Conservation (phyloP, 1,140 invertebrate genomes). For the Leptopilina clavipes region DNA sequence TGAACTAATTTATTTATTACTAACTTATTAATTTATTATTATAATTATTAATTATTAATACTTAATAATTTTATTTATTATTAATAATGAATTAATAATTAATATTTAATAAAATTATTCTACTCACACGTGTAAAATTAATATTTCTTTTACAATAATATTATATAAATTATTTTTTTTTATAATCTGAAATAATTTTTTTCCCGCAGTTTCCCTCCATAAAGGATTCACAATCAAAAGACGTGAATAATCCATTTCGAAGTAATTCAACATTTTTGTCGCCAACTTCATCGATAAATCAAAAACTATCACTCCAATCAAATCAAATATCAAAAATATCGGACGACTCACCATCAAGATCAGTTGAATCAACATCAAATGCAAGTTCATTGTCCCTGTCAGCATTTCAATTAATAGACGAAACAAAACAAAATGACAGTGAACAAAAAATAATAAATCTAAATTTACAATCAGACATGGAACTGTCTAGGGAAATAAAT, state of each 20-base stretch:
- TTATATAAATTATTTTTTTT: too few relatives aligned
- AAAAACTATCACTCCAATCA: not conserved
- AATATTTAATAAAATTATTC: too few relatives aligned
- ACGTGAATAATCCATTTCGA: not conserved
- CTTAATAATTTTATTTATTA: too few relatives aligned
- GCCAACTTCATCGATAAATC: not conserved
- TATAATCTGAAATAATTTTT: too few relatives aligned
- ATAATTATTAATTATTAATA: too few relatives aligned
- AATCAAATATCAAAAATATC: not conserved
- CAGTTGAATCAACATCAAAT: not conserved
- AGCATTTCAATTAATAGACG: not conserved
- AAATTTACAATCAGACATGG: constrained; percentile 22
- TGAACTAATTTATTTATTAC: too few relatives aligned
- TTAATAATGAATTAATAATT: too few relatives aligned
- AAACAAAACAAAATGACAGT: constrained; percentile 6
- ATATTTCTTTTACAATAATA: too few relatives aligned
- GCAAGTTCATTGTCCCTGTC: not conserved
- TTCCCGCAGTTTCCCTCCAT: too few relatives aligned
- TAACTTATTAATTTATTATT: too few relatives aligned
- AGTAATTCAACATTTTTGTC: not conserved
- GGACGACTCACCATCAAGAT: not conserved
- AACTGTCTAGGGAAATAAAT: not conserved
- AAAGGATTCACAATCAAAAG: not conserved
- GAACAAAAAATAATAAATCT: not conserved
- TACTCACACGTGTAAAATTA: too few relatives aligned